Evolutionary conservation across 2,797 vertebrate genomes (phyloP).

Genomic region (Mallotus villosus): DNA sequence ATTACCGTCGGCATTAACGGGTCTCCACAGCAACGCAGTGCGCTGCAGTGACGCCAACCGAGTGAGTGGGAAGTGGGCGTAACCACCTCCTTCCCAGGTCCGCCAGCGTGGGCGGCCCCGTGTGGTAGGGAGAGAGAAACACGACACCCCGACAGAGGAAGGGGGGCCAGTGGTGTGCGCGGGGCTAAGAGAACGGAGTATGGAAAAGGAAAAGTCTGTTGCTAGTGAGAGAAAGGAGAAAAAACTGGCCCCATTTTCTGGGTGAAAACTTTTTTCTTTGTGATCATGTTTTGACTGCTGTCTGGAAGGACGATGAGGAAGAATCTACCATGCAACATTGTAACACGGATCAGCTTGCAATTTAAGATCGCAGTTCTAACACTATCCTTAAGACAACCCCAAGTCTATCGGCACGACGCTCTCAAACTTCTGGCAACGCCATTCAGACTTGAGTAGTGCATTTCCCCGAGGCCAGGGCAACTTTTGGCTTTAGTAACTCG

Average conservation of each 20-base stretch:
- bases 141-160: slow-evolving; percentile 72
- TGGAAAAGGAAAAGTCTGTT: slow-evolving; percentile 76
- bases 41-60: slow-evolving; percentile 42
- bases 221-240: slow-evolving; percentile 57
- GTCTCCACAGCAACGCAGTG: slow-evolving; percentile 72
- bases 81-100: slow-evolving; percentile 61
- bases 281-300: slow-evolving; percentile 43
- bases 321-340: slow-evolving; percentile 62
- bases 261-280: slow-evolving; percentile 45
- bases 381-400: not conserved
- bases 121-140: slow-evolving; percentile 80
- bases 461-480: slow-evolving; percentile 43
- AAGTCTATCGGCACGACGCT: slow-evolving; percentile 49
- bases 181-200: slow-evolving; percentile 60
- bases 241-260: slow-evolving; percentile 34
- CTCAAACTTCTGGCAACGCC: slow-evolving; percentile 52
- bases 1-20: slow-evolving; percentile 40
- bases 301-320: slow-evolving; percentile 49
- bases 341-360: slow-evolving; percentile 36
- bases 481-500: slow-evolving; percentile 42
- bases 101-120: slow-evolving; percentile 80
- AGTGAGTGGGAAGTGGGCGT: slow-evolving; percentile 69
- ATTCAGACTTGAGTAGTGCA: slow-evolving; percentile 60
- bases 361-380: slow-evolving; percentile 43
- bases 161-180: slow-evolving; percentile 30